Evolutionary conservation across 2,797 vertebrate genomes (phyloP), one percentile per base, ranked within the genome.

Genomic region (Accipiter superciliosus): DNA sequence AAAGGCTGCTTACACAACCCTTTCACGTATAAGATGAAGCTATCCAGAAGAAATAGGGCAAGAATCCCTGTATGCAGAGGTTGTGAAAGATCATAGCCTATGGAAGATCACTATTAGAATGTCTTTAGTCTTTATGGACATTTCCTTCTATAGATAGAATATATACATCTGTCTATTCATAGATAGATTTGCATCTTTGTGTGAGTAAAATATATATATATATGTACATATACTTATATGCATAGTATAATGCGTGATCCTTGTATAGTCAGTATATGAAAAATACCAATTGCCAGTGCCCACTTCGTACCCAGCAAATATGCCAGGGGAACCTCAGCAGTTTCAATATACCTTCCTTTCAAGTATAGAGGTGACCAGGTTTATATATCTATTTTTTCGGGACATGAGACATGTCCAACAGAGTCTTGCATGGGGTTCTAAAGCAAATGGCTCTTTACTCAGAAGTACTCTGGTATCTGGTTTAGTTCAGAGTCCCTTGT

Each of bases 1-100:
- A 90, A 96, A 87, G 61, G 61, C 53, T 89, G 74, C 76, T 96
- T 93, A 94, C 76, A 67, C 82, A 96, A 89, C 9, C 9, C 24
- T 69, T 69, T 52, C n/a, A n/a, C 2, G 1, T 53, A 20, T 35
- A 33, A 83, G 79, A 85, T 74, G 37, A 89, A 85, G 29, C 22
- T 21, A 65, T 6, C 4, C 7, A 67, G 62, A 87, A 82, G 62
- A 83, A 92, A 50, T 1, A 82, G 44, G 40, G 52, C 40, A 79
- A 87, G 39, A 29, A 85, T 52, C 63, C 45, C 63, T 6, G 11
- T 17, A 33, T 4, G 5, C 8, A 65, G 35, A 29, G 8, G 67
- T 67, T 87, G 39, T 40, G 71, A 59, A 76, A 79, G 72, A 53
- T 58, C 31, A 44, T 6, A 61, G 40, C 13, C 53, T 35, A 20